Conservation (phyloP, 2,113 vertebrate genomes). For the Odontophorus gujanensis region DNA sequence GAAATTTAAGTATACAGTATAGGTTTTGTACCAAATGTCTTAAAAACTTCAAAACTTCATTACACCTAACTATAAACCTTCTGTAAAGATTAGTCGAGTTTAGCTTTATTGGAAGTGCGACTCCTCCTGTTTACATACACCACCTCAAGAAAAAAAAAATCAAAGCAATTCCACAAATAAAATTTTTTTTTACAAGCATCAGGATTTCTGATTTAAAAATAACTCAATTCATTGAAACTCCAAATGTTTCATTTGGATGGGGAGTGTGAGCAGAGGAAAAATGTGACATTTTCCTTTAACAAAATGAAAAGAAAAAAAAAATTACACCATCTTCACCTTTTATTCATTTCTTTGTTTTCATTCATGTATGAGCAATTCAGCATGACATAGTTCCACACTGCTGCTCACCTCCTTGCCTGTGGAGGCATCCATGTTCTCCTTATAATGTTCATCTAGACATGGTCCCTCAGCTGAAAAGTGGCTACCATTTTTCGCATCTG, state of each 20-base stretch:
- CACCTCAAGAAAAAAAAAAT: background rate
- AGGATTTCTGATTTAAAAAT: background rate
- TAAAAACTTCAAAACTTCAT: background rate
- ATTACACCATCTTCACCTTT: background rate
- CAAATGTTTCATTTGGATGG: background rate
- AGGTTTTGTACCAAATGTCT: background rate
- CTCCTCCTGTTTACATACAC: fast-evolving
- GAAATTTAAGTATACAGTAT: background rate
- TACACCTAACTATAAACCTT: background rate
- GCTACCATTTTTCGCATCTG: background rate
- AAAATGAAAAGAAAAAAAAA: background rate
- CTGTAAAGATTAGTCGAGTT: background rate
- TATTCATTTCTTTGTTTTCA: background rate
- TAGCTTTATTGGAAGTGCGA: background rate
- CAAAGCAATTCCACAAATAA: background rate
- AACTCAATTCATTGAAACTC: background rate
- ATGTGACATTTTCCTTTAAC: background rate
- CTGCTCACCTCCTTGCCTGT: background rate
- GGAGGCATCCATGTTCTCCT: background rate
- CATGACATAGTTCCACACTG: background rate
- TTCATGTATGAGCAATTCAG: background rate
- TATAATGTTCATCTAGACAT: background rate
- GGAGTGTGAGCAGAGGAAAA: background rate
- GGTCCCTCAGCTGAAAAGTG: background rate
- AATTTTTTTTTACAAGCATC: background rate